These are phyloP conservation scores for Aptenodytes forsteri DNA, from an alignment of 2,113 vertebrate species.

Conservation along the genomic window DNA sequence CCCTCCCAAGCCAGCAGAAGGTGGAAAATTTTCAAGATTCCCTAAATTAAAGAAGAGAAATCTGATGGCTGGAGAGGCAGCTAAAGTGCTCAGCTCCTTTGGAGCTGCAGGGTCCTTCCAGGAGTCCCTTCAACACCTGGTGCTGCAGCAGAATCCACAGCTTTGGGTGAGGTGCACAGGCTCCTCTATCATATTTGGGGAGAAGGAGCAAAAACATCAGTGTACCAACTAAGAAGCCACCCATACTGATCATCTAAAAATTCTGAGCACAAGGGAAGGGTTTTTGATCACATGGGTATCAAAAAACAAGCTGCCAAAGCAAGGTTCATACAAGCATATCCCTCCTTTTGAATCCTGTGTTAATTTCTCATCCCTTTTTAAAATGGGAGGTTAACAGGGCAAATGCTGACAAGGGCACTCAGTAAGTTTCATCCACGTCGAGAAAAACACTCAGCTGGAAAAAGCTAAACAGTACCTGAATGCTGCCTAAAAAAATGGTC, in stretches of 20 bases:
- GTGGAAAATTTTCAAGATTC: background rate
- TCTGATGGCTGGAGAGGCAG: background rate
- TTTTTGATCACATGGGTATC: background rate
- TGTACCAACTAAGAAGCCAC: background rate
- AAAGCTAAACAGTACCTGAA: background rate
- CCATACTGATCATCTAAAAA: fast-evolving
- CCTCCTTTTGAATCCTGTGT: background rate
- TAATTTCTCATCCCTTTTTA: background rate
- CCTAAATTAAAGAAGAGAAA: background rate
- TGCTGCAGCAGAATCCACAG: background rate
- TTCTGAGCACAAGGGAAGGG: background rate
- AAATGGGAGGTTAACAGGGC: background rate
- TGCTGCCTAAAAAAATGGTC: background rate
- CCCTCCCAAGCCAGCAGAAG: background rate
- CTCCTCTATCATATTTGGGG: fast-evolving
- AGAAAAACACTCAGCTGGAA: background rate
- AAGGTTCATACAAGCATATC: background rate
- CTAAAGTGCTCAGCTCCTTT: background rate
- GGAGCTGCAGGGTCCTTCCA: background rate
- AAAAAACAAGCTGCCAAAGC: background rate
- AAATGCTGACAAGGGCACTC: background rate
- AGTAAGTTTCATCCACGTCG: fast-evolving
- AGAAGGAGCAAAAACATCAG: background rate
- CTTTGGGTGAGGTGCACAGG: background rate
- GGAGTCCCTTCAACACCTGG: background rate